These are phyloP conservation scores for Carcina quercana DNA, from an alignment of 2,888 invertebrate genomes.

Conservation along the genomic window DNA sequence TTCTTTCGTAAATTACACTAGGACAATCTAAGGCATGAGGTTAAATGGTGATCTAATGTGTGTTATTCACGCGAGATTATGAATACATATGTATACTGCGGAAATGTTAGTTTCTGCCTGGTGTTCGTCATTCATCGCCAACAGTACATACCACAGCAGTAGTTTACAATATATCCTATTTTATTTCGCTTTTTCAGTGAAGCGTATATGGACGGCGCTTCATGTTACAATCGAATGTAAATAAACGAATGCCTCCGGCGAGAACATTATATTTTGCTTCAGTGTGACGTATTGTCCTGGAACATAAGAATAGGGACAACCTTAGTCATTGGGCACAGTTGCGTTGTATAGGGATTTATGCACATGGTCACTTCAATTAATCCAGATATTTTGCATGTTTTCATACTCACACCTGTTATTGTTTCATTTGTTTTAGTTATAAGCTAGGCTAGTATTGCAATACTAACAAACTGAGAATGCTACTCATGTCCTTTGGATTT, in stretches of 20 bases:
- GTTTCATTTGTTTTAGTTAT: too few species aligned
- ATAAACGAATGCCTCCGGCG: slow-evolving; percentile 44
- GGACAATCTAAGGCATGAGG: too few species aligned
- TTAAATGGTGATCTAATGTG: too few species aligned
- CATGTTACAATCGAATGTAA: slow-evolving; percentile 53
- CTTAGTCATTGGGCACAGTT: slow-evolving; percentile 71
- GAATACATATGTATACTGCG: too few species aligned
- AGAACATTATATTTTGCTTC: slow-evolving; percentile 62
- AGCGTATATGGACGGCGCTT: slow-evolving; percentile 60
- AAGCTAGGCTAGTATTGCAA: too few species aligned
- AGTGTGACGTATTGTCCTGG: slow-evolving; percentile 69
- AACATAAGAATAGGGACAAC: slow-evolving; percentile 46
- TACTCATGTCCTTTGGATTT: too few species aligned
- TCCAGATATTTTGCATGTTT: slow-evolving; percentile 40
- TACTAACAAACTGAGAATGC: too few species aligned
- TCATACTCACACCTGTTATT: too few species aligned
- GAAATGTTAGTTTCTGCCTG: too few species aligned
- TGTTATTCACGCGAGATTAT: too few species aligned
- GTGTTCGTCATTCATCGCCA: too few species aligned
- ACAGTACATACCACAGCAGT: slow-evolving; percentile 41
- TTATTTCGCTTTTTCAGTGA: slow-evolving; percentile 57
- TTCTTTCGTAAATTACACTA: too few species aligned
- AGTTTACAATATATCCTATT: slow-evolving; percentile 35
- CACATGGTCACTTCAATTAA: slow-evolving; percentile 50
- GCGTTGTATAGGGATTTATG: slow-evolving; percentile 69